Conservation (phyloP, 2,888 invertebrate genomes). For the Tanaodytes sp. region DNA sequence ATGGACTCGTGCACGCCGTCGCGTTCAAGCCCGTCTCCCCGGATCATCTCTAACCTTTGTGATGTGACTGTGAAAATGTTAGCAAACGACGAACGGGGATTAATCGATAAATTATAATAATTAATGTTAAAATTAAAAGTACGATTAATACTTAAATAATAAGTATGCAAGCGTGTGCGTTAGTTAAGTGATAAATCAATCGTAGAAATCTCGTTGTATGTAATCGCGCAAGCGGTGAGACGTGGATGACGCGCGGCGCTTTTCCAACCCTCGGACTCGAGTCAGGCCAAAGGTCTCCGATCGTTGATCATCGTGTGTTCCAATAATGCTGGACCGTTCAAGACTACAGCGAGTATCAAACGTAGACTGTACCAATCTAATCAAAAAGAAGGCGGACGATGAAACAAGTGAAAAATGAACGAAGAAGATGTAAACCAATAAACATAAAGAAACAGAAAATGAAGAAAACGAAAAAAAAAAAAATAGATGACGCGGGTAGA, state of each 20-base stretch:
- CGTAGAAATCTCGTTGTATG: conserved; percentile 28
- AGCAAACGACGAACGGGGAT: conserved; percentile 22
- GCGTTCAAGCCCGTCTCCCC: conserved; percentile 13
- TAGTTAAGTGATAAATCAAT: conserved; percentile 25
- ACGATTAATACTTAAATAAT: conserved; percentile 43
- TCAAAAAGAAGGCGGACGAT: conserved; percentile 63
- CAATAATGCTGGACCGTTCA: conserved; percentile 70
- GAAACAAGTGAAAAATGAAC: neutral
- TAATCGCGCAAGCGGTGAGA: conserved; percentile 31
- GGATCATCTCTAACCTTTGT: conserved; percentile 25
- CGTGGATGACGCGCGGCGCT: conserved; percentile 40
- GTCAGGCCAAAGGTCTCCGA: conserved; percentile 62
- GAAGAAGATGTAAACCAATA: conserved; percentile 10
- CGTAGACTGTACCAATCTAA: conserved; percentile 73
- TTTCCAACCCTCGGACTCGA: conserved; percentile 53
- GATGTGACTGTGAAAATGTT: conserved; percentile 35
- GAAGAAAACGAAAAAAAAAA: conserved; percentile 1
- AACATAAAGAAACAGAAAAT: conserved; percentile 36
- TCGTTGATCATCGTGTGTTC: conserved; percentile 67
- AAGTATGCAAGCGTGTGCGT: conserved; percentile 23
- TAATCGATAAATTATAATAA: conserved; percentile 25
- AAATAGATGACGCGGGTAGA: neutral
- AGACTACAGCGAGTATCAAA: conserved; percentile 73
- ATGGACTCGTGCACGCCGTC: conserved; percentile 8
- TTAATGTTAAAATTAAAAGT: conserved; percentile 28